Base-by-base conservation (phyloP, 2,113 vertebrate genomes). In the human region DNA sequence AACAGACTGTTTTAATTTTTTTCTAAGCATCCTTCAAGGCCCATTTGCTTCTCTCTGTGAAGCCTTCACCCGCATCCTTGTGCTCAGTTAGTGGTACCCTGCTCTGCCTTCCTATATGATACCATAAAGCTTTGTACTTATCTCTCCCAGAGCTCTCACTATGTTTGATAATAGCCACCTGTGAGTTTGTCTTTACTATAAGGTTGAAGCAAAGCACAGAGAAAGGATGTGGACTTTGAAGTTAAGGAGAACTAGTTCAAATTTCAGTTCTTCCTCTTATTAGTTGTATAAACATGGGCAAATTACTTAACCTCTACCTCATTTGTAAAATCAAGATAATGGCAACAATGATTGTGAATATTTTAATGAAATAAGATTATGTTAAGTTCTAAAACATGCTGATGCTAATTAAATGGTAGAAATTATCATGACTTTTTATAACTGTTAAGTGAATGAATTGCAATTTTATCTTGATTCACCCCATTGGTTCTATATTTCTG, bases 351-450 rank as follows among this genome's bases (percentile, higher is more conserved):
- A n/a, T 17, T 72, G 20, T 85, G 20, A 92, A 86, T 35, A 14
- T 66, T 78, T 92, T 64, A 88, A 86, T 68, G 12, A 89, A 88
- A 75, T 95, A 86, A 89, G 43, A 64, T 86, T 86, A 66, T 17
- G 11, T 78, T 73, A 78, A 94, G 20, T 14, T 22, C 68, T 40
- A 80, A 87, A 23, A 90, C 6, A 70, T 68, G 48, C 16, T 55
- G 55, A 73, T 38, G 16, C 43, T 75, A 81, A 70, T 43, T 4
- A 85, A 18, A 75, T 38, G 38, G 40, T 32, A 50, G n/a, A 85
- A 45, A 78, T 40, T 55, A 68, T 92, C 64, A 55, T 45, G 84
- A 84, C 61, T 90, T 89, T 78, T 9, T 45, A 5, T 57, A 93
- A 68, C 25, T 76, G 45, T 92, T 64, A 27, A 2, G 38, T 92